These are phyloP conservation scores for Melanotaenia pygmaea DNA, from an alignment of 2,797 vertebrate species.

Conservation along the genomic window DNA sequence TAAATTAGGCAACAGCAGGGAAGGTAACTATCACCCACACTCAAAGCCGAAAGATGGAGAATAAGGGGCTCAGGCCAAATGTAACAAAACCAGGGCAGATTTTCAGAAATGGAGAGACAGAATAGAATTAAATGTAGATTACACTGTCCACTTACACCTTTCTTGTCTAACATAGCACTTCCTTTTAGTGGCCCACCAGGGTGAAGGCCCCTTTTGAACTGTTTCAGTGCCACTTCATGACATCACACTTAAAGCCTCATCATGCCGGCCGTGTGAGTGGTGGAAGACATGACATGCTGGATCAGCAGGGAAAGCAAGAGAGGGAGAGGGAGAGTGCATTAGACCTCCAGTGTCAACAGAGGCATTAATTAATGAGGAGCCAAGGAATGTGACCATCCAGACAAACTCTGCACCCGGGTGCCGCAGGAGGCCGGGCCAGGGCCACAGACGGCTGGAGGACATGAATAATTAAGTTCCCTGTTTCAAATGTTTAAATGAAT, in stretches of 20 bases:
- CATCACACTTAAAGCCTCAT: slow-evolving; percentile 51
- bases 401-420: slow-evolving; percentile 68
- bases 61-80: slow-evolving; percentile 45
- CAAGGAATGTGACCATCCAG: slow-evolving; percentile 73
- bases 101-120: neutral
- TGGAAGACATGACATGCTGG: slow-evolving; percentile 39
- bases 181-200: slow-evolving; percentile 35
- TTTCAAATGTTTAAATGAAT: slow-evolving; percentile 80
- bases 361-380: slow-evolving; percentile 81
- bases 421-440: slow-evolving; percentile 48
- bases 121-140: slow-evolving; percentile 4
- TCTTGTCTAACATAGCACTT: slow-evolving; percentile 53
- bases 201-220: slow-evolving; percentile 51
- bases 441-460: slow-evolving; percentile 60
- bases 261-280: slow-evolving; percentile 35
- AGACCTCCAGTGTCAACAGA: slow-evolving; percentile 68
- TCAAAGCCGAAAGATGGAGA: slow-evolving; percentile 32
- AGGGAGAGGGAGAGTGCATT: slow-evolving; percentile 71
- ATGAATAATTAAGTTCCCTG: slow-evolving; percentile 77
- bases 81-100: slow-evolving; percentile 51
- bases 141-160: slow-evolving; percentile 31
- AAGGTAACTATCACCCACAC: slow-evolving; percentile 38
- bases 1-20: slow-evolving; percentile 47
- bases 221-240: slow-evolving; percentile 53
- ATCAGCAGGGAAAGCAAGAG: slow-evolving; percentile 50